Conservation (phyloP, 2,113 vertebrate genomes). For the Eurystomus gularis region DNA sequence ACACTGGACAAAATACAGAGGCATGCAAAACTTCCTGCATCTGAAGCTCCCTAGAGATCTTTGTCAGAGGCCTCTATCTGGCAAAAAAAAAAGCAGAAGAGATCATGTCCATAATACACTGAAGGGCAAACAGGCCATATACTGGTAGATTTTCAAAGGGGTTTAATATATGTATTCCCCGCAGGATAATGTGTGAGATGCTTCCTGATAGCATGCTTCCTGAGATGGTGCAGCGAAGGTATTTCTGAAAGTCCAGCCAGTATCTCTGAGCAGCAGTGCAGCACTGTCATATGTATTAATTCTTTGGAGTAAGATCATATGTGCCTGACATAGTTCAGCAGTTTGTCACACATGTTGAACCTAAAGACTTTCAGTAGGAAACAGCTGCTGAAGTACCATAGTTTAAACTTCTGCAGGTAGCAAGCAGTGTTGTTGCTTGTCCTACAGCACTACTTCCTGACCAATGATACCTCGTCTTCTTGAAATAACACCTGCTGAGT, state of each 20-base stretch:
- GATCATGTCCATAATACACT: not conserved
- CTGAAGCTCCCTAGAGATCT: not conserved
- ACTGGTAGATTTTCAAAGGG: not conserved
- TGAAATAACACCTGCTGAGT: not conserved
- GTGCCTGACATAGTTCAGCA: rapidly evolving
- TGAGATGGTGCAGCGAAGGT: not conserved
- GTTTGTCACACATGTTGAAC: not conserved
- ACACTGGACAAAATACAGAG: not conserved
- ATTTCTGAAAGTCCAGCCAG: not conserved
- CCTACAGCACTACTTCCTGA: not conserved
- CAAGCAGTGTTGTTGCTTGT: not conserved
- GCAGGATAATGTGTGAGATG: not conserved
- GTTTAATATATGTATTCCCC: not conserved
- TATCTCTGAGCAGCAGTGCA: not conserved
- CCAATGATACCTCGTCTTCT: rapidly evolving
- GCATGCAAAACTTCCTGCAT: not conserved
- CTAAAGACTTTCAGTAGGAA: not conserved
- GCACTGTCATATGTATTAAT: rapidly evolving
- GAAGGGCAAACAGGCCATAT: not conserved
- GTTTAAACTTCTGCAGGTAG: not conserved
- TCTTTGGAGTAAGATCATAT: not conserved
- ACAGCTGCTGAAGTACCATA: not conserved
- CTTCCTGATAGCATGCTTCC: not conserved
- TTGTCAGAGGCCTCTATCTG: not conserved
- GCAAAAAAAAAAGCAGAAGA: not conserved